Evolutionary conservation across 2,113 vertebrate species (phyloP).

Genomic region (Nestor notabilis): DNA sequence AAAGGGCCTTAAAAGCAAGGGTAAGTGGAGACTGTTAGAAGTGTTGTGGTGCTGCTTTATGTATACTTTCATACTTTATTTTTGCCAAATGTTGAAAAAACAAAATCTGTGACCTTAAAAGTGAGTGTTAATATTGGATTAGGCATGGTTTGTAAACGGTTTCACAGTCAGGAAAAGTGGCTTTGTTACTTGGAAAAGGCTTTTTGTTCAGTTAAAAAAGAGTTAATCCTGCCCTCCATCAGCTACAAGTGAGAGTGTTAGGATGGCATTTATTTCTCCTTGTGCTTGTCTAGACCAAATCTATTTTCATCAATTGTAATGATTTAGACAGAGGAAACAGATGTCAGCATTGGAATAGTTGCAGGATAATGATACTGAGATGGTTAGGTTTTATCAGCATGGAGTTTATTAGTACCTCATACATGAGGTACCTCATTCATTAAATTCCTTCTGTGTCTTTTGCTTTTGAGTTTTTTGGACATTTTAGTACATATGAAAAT

Average conservation of each 20-base stretch:
- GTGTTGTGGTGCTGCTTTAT: background rate
- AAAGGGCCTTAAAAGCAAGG: background rate
- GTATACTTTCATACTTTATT: background rate
- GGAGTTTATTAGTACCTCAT: background rate
- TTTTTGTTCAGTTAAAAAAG: background rate
- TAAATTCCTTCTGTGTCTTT: background rate
- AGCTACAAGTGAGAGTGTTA: background rate
- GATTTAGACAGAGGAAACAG: background rate
- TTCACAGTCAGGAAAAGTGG: background rate
- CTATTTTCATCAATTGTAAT: background rate
- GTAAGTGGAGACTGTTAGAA: background rate
- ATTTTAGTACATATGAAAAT: background rate
- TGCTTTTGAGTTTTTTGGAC: background rate
- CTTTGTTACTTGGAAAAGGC: background rate
- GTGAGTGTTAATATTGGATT: background rate
- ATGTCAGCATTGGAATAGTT: background rate
- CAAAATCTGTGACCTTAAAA: background rate
- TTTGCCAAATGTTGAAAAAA: background rate
- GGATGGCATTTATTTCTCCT: background rate
- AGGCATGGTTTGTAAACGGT: background rate
- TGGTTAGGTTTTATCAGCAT: background rate
- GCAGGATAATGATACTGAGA: background rate
- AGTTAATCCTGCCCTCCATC: background rate
- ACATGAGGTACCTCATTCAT: background rate
- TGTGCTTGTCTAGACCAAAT: background rate